These are phyloP conservation scores for Euleptes europaea DNA, from an alignment of 2,113 vertebrate species.

Conservation along the genomic window DNA sequence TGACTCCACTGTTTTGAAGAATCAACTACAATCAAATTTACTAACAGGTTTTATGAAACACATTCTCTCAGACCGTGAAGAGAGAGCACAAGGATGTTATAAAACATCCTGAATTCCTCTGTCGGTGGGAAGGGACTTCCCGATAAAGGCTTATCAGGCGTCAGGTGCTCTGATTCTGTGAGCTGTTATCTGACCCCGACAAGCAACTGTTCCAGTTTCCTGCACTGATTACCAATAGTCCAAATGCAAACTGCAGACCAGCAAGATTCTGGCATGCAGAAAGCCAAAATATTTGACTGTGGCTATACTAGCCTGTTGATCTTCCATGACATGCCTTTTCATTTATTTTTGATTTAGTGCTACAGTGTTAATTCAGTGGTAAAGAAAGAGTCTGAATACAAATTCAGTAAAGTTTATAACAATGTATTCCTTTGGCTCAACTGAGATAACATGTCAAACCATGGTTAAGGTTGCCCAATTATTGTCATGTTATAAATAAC, in stretches of 20 bases:
- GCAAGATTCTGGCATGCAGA: not conserved
- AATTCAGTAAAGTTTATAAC: not conserved
- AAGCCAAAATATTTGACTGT: not conserved
- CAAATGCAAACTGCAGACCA: not conserved
- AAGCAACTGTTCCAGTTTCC: not conserved
- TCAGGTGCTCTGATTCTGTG: not conserved
- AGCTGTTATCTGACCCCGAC: not conserved
- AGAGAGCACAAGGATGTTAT: fast-evolving
- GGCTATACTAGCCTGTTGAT: too few relatives aligned
- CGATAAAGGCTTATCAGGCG: not conserved
- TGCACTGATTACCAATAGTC: not conserved
- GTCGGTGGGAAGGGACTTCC: not conserved
- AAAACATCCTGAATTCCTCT: not conserved
- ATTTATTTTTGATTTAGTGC: not conserved
- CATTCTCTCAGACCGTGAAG: fast-evolving
- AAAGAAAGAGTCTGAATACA: not conserved
- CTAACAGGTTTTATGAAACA: not conserved
- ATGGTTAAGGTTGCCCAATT: not conserved
- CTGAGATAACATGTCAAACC: not conserved
- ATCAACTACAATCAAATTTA: not conserved
- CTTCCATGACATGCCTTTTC: not conserved
- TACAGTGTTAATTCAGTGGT: not conserved
- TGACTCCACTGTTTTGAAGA: fast-evolving
- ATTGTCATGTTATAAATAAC: not conserved
- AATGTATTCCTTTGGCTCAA: not conserved